Evolutionary conservation across 2,113 vertebrate genomes (phyloP).

Genomic region (Gallinago jamesoni): DNA sequence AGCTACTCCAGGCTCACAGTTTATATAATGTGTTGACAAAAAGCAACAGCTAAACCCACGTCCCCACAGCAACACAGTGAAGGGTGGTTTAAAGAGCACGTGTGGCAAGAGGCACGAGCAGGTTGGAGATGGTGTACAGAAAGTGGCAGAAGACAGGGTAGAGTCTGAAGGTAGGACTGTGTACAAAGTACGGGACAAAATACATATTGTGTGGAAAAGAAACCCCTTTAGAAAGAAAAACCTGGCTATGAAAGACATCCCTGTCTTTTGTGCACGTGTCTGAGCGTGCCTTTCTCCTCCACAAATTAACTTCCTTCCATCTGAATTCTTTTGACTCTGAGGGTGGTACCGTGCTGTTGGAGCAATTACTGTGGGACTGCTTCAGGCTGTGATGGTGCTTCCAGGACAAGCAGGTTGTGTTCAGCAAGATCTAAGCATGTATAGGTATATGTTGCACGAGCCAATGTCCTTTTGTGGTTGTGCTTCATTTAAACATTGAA

Average conservation of each 20-base stretch:
- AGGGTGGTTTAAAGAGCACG: not conserved
- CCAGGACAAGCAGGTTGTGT: not conserved
- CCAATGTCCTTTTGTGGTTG: not conserved
- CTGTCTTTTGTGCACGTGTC: not conserved
- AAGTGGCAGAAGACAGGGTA: not conserved
- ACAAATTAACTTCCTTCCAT: not conserved
- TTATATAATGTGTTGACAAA: not conserved
- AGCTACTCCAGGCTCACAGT: not conserved
- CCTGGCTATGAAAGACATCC: not conserved
- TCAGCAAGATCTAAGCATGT: not conserved
- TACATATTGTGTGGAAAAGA: not conserved
- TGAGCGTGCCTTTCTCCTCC: not conserved
- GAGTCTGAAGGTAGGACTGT: not conserved
- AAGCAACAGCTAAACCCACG: not conserved
- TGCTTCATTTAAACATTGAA: not conserved
- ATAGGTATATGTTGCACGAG: not conserved
- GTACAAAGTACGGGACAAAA: not conserved
- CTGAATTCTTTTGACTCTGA: not conserved
- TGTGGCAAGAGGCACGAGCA: accelerated
- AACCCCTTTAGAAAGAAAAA: not conserved
- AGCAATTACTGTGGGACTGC: not conserved
- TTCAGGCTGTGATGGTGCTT: not conserved
- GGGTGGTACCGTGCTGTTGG: not conserved
- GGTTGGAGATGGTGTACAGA: not conserved
- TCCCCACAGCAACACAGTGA: not conserved